Evolutionary conservation across 2,113 vertebrate genomes (phyloP).

Genomic region (Heliornis fulica): DNA sequence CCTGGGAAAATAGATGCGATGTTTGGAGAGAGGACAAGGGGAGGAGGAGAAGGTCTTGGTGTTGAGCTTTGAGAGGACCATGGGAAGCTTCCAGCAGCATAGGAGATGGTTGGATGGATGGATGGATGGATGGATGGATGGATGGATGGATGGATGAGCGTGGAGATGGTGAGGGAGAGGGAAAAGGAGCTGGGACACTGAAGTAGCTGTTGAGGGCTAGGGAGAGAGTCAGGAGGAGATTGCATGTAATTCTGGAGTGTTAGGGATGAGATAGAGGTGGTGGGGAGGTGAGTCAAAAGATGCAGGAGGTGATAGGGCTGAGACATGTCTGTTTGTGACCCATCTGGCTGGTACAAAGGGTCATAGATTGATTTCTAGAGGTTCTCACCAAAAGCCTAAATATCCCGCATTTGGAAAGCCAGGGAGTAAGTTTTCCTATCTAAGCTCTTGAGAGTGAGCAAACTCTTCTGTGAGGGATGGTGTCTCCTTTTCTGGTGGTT

Average conservation of each 20-base stretch:
- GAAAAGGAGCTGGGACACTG: not conserved
- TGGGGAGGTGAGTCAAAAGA: slow-evolving; percentile 28
- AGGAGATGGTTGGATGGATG: too few relatives aligned
- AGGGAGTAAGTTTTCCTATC: not conserved
- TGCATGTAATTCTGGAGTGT: not conserved
- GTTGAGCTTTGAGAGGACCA: not conserved
- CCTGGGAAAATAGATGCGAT: not conserved
- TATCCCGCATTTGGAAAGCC: not conserved
- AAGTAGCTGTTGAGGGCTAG: not conserved
- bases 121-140: too few relatives aligned
- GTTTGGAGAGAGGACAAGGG: not conserved
- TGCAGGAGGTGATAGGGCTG: not conserved
- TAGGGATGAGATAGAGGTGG: not conserved
- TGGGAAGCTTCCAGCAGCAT: not conserved
- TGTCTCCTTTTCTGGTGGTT: not conserved
- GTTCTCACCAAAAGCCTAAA: not conserved
- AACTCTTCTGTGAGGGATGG: not conserved
- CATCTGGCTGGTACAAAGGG: not conserved
- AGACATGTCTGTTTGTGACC: not conserved
- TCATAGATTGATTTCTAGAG: not conserved
- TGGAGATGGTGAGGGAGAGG: not conserved
- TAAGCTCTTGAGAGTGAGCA: not conserved
- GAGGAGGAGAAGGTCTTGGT: not conserved
- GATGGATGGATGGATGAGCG: not conserved
- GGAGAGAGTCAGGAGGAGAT: not conserved